Conservation (phyloP, 1,140 invertebrate species). For the Achatina immaculata region DNA sequence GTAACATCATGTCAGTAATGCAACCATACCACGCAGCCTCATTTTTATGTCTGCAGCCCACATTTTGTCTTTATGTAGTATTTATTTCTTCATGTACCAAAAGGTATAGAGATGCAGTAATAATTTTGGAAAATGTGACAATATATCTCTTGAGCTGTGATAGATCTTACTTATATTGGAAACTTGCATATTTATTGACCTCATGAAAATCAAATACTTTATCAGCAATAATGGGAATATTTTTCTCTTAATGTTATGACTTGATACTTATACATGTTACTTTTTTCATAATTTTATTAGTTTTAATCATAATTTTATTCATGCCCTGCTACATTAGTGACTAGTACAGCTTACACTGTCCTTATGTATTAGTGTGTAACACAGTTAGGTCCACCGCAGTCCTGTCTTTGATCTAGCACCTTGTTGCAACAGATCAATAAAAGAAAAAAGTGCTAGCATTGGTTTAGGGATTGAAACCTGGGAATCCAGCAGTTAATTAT, state of each 20-base stretch:
- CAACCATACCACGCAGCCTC: constrained; percentile 28
- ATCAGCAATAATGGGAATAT: constrained; percentile 23
- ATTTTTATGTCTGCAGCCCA: constrained; percentile 22
- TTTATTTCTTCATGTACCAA: neutral
- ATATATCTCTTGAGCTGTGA: constrained; percentile 30
- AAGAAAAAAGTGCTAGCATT: no score
- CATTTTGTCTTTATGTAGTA: neutral
- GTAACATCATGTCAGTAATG: constrained; percentile 29
- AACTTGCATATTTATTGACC: constrained; percentile 35
- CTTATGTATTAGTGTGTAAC: no score
- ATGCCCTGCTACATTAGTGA: neutral
- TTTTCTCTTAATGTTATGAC: neutral
- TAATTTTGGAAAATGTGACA: neutral
- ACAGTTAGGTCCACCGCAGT: no score
- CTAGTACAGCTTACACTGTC: no score
- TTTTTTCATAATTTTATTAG: neutral
- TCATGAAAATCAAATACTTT: constrained; percentile 26
- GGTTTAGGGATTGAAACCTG: no score
- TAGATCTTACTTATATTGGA: constrained; percentile 25
- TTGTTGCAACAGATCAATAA: no score
- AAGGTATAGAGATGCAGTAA: neutral
- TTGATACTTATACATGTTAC: neutral
- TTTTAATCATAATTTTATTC: neutral
- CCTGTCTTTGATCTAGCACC: no score
- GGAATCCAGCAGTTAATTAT: no score